phyloP scores from a whole-genome alignment of 2,888 invertebrate genomes.

The Caenorhabditis panamensis region DNA sequence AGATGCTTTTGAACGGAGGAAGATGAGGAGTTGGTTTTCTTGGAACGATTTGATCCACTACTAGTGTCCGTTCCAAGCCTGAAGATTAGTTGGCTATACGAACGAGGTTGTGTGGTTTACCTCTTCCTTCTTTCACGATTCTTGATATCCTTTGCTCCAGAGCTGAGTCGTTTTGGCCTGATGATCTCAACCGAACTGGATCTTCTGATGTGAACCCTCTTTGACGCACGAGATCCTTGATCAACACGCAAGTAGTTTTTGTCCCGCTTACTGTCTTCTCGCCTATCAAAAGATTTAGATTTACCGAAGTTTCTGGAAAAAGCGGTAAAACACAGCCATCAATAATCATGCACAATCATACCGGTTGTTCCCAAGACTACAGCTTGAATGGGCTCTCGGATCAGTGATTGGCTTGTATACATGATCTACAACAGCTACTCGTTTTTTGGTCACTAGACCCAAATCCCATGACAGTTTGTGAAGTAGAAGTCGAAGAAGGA shows the following conservation, averaged over 20 bases:
- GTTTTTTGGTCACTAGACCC: constrained; percentile 71
- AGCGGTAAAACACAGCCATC: too few relatives aligned
- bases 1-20: constrained; percentile 78
- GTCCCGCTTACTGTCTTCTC: constrained; percentile 72
- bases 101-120: too few relatives aligned
- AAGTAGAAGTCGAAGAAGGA: constrained; percentile 79
- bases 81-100: constrained; percentile 2
- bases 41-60: constrained; percentile 79
- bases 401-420: constrained; percentile 72
- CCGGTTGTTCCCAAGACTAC: constrained; percentile 73
- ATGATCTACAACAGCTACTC: constrained; percentile 65
- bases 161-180: constrained; percentile 79
- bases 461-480: constrained; percentile 81
- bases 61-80: constrained; percentile 80
- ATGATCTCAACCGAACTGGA: constrained; percentile 81
- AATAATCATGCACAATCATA: constrained; percentile 24
- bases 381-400: constrained; percentile 75
- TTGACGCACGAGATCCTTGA: constrained; percentile 76
- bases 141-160: constrained; percentile 79
- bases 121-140: constrained; percentile 78
- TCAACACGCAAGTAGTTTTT: constrained; percentile 78
- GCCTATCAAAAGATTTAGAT: constrained; percentile 77
- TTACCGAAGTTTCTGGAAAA: constrained; percentile 75
- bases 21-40: constrained; percentile 80
- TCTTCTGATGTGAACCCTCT: constrained; percentile 78